phyloP scores from a whole-genome alignment of 2,113 vertebrate genomes.

The Ictalurus furcatus region DNA sequence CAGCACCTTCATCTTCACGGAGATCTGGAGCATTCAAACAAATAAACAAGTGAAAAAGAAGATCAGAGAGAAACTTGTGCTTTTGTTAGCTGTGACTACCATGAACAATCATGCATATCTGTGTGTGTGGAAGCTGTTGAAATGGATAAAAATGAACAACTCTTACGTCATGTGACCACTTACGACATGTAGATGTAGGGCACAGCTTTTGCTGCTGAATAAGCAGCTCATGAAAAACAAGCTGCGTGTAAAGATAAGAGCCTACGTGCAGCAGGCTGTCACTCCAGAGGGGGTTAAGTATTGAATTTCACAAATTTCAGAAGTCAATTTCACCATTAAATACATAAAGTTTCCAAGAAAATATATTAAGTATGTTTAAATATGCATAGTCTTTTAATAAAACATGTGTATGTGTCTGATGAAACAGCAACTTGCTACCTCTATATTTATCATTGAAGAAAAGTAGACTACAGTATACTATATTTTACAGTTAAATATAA shows the following conservation, averaged over 20 bases:
- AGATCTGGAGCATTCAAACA: slow-evolving; percentile 64
- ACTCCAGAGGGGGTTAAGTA: neutral
- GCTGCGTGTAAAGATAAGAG: slow-evolving; percentile 47
- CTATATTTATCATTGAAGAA: neutral
- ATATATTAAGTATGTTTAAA: neutral
- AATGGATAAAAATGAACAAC: neutral
- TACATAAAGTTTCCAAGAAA: too few species aligned
- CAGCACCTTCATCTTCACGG: slow-evolving; percentile 31
- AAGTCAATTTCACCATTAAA: neutral
- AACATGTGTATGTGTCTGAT: neutral
- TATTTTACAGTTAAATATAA: neutral
- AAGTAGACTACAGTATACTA: neutral
- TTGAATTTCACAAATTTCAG: neutral
- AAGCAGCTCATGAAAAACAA: slow-evolving; percentile 22
- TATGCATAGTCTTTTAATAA: neutral
- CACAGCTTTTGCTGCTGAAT: neutral
- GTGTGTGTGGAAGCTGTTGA: neutral
- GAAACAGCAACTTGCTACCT: neutral
- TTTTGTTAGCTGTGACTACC: neutral
- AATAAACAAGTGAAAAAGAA: neutral
- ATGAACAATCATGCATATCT: neutral
- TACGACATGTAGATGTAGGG: neutral
- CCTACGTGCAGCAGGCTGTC: neutral
- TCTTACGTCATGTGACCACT: neutral
- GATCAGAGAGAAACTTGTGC: neutral